A percentile compares a stretch with the other conserved stretches of the same genome.
These are phyloP conservation scores for Podilymbus podiceps DNA, from an alignment of 2,113 vertebrate species.

Conservation along the genomic window DNA sequence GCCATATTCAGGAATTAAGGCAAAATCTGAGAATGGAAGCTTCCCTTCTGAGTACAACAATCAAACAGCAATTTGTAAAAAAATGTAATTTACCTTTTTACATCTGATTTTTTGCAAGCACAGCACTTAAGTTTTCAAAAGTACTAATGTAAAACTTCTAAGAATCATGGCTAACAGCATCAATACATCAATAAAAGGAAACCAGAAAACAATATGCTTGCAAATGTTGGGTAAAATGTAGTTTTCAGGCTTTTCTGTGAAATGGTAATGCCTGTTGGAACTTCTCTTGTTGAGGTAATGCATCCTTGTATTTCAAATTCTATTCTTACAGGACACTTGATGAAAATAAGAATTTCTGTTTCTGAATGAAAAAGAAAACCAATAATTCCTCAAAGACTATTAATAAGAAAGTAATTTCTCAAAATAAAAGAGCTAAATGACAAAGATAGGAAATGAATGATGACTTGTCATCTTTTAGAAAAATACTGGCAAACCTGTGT, in stretches of 20 bases:
- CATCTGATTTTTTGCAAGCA: not conserved
- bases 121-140: not conserved
- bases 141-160: not conserved
- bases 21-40: not conserved
- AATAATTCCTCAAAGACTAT: constrained; percentile 17
- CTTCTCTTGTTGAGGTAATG: not conserved
- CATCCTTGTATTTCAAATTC: not conserved
- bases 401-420: constrained; percentile 15
- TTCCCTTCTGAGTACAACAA: not conserved
- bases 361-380: not conserved
- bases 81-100: not conserved
- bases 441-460: constrained; percentile 53
- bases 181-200: not conserved
- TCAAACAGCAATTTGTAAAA: not conserved
- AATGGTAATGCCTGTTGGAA: not conserved
- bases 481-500: constrained; percentile 47
- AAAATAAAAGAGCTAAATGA: constrained; percentile 31
- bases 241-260: not conserved
- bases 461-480: constrained; percentile 57
- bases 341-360: constrained; percentile 3
- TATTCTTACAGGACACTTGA: not conserved
- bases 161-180: not conserved
- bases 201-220: not conserved
- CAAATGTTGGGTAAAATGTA: not conserved
- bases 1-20: not conserved